Percentiles rank a stretch among this genome's conserved stretches.
Conservation (phyloP, 53 echinoderm and acorn worm genomes). For the Holothuria leucospilota region DNA sequence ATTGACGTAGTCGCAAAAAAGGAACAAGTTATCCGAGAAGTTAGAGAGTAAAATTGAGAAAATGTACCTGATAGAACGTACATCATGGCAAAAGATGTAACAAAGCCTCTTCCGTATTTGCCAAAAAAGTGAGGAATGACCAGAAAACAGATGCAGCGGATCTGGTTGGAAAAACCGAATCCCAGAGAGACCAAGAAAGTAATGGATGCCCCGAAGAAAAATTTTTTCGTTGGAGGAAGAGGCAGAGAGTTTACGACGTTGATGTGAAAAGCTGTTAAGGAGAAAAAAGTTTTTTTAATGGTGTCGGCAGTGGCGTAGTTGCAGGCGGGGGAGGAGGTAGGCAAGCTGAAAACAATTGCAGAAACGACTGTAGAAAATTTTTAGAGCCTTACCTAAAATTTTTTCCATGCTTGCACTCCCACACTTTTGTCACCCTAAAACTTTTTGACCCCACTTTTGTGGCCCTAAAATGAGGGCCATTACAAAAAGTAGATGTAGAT, state of each 20-base stretch:
- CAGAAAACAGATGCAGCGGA: slow-evolving; percentile 80
- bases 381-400: too few species aligned
- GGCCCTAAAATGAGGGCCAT: too few species aligned
- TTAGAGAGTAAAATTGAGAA: too few species aligned
- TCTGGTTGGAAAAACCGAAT: slow-evolving; percentile 72
- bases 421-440: too few species aligned
- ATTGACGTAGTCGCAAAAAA: too few species aligned
- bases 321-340: neutral
- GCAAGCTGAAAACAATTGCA: neutral
- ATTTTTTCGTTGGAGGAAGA: slow-evolving; percentile 46
- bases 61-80: slow-evolving; percentile 72
- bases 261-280: slow-evolving; percentile 66
- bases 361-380: too few species aligned
- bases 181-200: slow-evolving; percentile 67
- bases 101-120: slow-evolving; percentile 73
- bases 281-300: neutral
- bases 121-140: slow-evolving; percentile 83
- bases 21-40: too few species aligned
- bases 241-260: slow-evolving; percentile 64
- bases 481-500: too few species aligned
- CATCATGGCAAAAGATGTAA: slow-evolving; percentile 72
- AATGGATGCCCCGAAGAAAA: slow-evolving; percentile 62
- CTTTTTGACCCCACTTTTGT: too few species aligned
- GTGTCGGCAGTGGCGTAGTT: too few species aligned
- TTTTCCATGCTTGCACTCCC: too few species aligned